Evolutionary conservation across 2,888 invertebrate species (phyloP).

Genomic region (Mylabris sibirica): DNA sequence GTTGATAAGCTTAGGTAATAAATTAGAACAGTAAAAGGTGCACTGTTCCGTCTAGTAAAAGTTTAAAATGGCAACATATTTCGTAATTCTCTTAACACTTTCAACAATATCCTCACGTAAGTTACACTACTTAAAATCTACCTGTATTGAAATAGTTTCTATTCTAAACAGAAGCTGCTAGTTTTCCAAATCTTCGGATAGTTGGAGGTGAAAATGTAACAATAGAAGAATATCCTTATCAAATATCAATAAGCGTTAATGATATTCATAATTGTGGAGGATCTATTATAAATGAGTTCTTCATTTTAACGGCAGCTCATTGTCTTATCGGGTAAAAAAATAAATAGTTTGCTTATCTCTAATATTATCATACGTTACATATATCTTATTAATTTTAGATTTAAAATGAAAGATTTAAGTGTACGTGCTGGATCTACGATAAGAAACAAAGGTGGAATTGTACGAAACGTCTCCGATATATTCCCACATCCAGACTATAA

Average conservation of each 20-base stretch:
- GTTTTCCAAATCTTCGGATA: not conserved
- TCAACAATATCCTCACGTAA: not conserved
- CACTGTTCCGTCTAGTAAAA: not conserved
- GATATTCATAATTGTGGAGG: conserved; percentile 66
- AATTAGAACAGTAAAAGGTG: no score
- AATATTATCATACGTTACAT: not conserved
- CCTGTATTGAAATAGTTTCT: not conserved
- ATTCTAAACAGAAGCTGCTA: not conserved
- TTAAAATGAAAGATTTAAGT: conserved; percentile 12
- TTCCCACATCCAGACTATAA: conserved; percentile 63
- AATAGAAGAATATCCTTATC: conserved; percentile 65
- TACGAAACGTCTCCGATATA: conserved; percentile 62
- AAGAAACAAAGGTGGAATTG: conserved; percentile 64
- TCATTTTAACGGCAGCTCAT: conserved; percentile 61
- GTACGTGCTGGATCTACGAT: conserved; percentile 65
- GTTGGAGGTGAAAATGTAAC: conserved; percentile 62
- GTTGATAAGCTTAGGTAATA: no score
- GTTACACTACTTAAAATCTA: not conserved
- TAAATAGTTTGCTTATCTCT: not conserved
- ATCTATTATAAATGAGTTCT: conserved; percentile 62
- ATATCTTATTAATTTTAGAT: conserved; percentile 2
- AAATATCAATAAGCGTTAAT: conserved; percentile 63
- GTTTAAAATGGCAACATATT: not conserved
- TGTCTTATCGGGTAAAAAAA: conserved; percentile 17
- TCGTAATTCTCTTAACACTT: not conserved